Percentiles rank a stretch among this genome's conserved stretches.
phyloP scores from a whole-genome alignment of 2,888 invertebrate species.

The Melinaea menophilus region DNA sequence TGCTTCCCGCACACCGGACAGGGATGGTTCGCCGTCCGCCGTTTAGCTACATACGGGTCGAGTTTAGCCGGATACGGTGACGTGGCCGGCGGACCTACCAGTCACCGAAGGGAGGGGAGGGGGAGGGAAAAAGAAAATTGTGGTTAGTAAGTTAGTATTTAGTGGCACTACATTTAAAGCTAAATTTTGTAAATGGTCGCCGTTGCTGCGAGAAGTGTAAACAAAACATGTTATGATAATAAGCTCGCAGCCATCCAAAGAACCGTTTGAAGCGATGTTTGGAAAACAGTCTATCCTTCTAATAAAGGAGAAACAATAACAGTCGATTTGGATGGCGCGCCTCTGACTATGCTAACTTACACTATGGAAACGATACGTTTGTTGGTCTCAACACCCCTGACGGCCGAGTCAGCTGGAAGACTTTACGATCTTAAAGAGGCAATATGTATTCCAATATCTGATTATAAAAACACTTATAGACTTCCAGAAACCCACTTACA shows the following conservation, averaged over 20 bases:
- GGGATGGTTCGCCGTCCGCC: slow-evolving; percentile 95
- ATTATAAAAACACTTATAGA: slow-evolving; percentile 37
- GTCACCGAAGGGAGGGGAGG: slow-evolving; percentile 58
- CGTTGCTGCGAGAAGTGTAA: slow-evolving; percentile 65
- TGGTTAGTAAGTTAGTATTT: slow-evolving; percentile 68
- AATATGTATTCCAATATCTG: slow-evolving; percentile 7
- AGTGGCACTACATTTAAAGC: too few species aligned
- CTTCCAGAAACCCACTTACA: slow-evolving; percentile 71
- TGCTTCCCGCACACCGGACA: slow-evolving; percentile 97
- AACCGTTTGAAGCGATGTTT: slow-evolving; percentile 69
- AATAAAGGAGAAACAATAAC: slow-evolving; percentile 66
- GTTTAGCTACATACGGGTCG: slow-evolving; percentile 93
- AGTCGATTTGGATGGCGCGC: slow-evolving; percentile 58
- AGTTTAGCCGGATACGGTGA: slow-evolving; percentile 78
- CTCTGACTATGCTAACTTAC: slow-evolving; percentile 59
- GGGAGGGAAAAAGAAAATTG: slow-evolving; percentile 47
- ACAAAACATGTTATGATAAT: slow-evolving; percentile 76
- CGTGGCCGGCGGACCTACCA: slow-evolving; percentile 79
- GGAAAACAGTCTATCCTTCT: slow-evolving; percentile 68
- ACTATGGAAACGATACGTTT: slow-evolving; percentile 76
- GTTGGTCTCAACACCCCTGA: slow-evolving; percentile 72
- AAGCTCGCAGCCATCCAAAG: slow-evolving; percentile 71
- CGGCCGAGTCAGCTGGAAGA: slow-evolving; percentile 75
- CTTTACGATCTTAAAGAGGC: slow-evolving; percentile 39
- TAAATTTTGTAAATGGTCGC: slow-evolving; percentile 25